Percentiles rank a stretch among this genome's conserved stretches.
Conservation (phyloP, 2,888 invertebrate species). For the Philhelius pedissequus region DNA sequence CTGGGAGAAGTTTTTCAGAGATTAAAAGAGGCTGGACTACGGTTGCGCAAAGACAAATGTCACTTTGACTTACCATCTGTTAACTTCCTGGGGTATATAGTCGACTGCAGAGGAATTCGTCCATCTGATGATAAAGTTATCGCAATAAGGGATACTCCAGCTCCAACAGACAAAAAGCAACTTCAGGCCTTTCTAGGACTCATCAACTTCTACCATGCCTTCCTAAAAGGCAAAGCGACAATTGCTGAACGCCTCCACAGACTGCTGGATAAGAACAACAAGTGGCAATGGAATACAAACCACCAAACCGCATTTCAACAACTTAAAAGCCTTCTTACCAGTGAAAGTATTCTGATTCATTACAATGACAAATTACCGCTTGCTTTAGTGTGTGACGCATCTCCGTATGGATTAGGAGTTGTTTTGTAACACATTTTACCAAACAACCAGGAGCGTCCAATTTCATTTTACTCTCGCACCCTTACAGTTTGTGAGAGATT, state of each 20-base stretch:
- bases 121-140: not conserved
- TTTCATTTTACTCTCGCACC: not conserved
- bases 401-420: not conserved
- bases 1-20: not conserved
- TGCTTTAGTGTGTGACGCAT: not conserved
- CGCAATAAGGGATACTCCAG: not conserved
- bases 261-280: not conserved
- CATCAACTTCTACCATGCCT: not conserved
- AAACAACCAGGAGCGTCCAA: not conserved
- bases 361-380: not conserved
- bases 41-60: not conserved
- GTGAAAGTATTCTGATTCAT: not conserved
- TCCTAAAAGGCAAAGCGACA: not conserved
- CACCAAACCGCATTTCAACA: not conserved
- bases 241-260: not conserved
- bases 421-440: not conserved
- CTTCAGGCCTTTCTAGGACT: too few relatives aligned
- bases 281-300: not conserved
- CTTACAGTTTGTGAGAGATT: not conserved
- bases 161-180: not conserved
- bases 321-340: not conserved
- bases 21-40: not conserved
- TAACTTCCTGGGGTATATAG: not conserved
- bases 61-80: not conserved
- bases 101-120: not conserved